Base-by-base conservation (phyloP, 2,113 vertebrate species). In the Poicephalus meyeri region DNA sequence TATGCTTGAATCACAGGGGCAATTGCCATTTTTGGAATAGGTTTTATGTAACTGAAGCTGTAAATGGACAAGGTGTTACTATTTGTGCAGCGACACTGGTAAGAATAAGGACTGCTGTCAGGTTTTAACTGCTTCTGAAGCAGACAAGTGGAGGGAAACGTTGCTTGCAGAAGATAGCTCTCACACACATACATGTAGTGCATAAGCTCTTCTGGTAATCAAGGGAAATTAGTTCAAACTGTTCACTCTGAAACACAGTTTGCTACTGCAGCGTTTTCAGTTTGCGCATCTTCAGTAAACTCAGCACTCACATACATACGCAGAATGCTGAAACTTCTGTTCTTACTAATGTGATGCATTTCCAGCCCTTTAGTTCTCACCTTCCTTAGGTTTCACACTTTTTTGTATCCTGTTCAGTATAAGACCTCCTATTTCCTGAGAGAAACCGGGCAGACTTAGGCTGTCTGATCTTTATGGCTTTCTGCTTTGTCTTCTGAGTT, bases 211-310 rank as follows among this genome's bases (percentile, higher is more conserved):
- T 69, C 55, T 50, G 68, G 60, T 65, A 69, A 70, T 78, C 20
- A 66, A 49, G 37, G 19, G 50, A 77, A 92, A 76, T 55, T 7
- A 49, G 90, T 68, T 66, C 37, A 88, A 56, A 52, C 11, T 0
- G 0, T 29, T 84, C 19, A 13, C 13, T 69, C 33, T 16, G 39
- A 68, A 84, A 82, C 33, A 73, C 68, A 10, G 29, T 65, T 86
- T 69, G 29, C 17, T 55, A 31, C 66, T 58, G 49, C 44, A 31
- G 10, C 35, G 6, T 55, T 81, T 95, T 82, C 49, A 20, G 23
- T 86, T 77, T 0, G 0, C 49, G 15, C 33, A 35, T 33, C 53
- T 82, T 69, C 0, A 0, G n/a, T n/a, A 88, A 68, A 73, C 18
- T 64, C 31, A 29, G 61, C 50, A 20, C 39, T 80, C 29, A 21